Conservation (phyloP, 2,888 invertebrate species). For the Cataglyphis albicans region DNA sequence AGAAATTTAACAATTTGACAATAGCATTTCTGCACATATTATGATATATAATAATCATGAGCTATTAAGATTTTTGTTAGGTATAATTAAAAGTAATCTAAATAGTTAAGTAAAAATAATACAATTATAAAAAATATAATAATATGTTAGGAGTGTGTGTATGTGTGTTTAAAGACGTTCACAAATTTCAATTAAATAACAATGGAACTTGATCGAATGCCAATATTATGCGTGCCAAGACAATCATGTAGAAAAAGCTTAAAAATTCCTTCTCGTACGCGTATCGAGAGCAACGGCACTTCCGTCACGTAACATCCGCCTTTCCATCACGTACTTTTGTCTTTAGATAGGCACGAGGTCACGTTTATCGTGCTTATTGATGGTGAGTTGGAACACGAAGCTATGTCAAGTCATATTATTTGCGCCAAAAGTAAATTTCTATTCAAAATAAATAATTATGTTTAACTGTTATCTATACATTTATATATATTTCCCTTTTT, state of each 20-base stretch:
- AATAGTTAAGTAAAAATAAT: not conserved
- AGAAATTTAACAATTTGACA: not conserved
- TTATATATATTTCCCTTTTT: not conserved
- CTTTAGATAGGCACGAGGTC: constrained; percentile 82
- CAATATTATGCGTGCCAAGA: not conserved
- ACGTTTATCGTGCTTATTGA: constrained; percentile 76
- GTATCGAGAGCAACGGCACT: constrained; percentile 80
- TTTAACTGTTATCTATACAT: not conserved
- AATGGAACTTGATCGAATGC: not conserved
- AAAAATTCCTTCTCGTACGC: constrained; percentile 72
- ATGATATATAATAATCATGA: not conserved
- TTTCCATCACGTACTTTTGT: constrained; percentile 80
- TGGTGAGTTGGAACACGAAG: constrained; percentile 71
- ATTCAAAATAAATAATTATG: not conserved
- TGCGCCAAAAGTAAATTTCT: constrained; percentile 68
- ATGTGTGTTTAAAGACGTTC: not conserved
- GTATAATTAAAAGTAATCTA: not conserved
- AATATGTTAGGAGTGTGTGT: not conserved
- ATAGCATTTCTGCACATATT: not conserved
- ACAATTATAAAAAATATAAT: constrained; percentile 9
- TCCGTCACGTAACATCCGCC: constrained; percentile 82
- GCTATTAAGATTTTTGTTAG: constrained; percentile 4
- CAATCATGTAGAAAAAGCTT: constrained; percentile 59
- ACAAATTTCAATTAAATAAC: not conserved
- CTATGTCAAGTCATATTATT: constrained; percentile 10